These are phyloP conservation scores for Vireo altiloquus DNA, from an alignment of 2,113 vertebrate genomes.

Conservation along the genomic window DNA sequence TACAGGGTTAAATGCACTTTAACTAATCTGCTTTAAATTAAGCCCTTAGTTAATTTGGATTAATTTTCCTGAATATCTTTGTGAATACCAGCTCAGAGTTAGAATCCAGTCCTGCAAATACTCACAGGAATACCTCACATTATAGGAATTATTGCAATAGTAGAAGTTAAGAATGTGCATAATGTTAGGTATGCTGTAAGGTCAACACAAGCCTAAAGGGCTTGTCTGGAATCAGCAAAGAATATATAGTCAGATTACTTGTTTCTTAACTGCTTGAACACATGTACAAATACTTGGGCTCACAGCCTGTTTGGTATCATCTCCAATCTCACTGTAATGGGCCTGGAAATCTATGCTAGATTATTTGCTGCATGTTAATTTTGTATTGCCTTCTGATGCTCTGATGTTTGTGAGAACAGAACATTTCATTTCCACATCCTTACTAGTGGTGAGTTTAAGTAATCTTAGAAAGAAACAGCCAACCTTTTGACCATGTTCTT, in stretches of 20 bases:
- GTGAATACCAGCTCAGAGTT: constrained; percentile 7
- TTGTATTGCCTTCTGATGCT: not conserved
- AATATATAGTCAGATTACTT: not conserved
- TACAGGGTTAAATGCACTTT: constrained; percentile 54
- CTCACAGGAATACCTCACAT: not conserved
- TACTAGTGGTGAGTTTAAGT: not conserved
- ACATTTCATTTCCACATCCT: not conserved
- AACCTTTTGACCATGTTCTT: not conserved
- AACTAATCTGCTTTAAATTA: constrained; percentile 65
- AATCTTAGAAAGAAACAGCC: not conserved
- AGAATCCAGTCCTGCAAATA: not conserved
- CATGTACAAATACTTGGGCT: not conserved
- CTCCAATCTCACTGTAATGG: not conserved
- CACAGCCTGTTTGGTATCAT: not conserved
- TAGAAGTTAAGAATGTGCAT: not conserved
- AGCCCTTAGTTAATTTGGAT: constrained; percentile 57
- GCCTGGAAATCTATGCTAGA: not conserved
- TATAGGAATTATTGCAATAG: not conserved
- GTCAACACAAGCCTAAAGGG: not conserved
- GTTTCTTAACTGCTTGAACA: not conserved
- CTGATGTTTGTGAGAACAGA: not conserved
- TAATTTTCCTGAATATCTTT: constrained; percentile 34
- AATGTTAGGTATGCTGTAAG: not conserved
- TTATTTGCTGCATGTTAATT: not conserved
- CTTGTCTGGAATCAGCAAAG: not conserved